These are phyloP conservation scores for Nebria ingens DNA, from an alignment of 1,140 invertebrate species.

Conservation along the genomic window DNA sequence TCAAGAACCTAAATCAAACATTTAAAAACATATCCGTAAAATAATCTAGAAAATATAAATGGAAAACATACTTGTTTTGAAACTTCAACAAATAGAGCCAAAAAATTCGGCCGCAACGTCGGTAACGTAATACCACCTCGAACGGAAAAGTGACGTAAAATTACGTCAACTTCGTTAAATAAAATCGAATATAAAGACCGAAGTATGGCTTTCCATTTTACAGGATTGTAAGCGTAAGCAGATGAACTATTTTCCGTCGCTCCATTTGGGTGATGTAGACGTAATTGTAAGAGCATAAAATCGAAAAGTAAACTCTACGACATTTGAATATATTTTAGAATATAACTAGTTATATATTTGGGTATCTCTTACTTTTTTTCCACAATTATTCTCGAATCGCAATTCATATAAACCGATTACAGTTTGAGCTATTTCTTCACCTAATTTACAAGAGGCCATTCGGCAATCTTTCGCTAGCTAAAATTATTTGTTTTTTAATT, in stretches of 20 bases:
- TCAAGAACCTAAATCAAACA: not conserved
- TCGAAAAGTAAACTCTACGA: slow-evolving; percentile 14
- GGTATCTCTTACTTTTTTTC: slow-evolving; percentile 16
- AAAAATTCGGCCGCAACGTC: slow-evolving; percentile 18
- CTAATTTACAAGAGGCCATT: slow-evolving; percentile 25
- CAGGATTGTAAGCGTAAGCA: slow-evolving; percentile 23
- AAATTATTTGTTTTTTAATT: slow-evolving; percentile 19
- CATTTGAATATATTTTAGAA: no score
- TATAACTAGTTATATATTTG: slow-evolving; percentile 15
- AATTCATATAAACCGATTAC: slow-evolving; percentile 22
- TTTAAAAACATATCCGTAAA: not conserved
- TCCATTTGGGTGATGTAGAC: slow-evolving; percentile 26
- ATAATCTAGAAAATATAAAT: no score
- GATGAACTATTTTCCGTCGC: slow-evolving; percentile 16
- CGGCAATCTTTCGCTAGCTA: slow-evolving; percentile 27
- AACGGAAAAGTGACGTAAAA: slow-evolving; percentile 13
- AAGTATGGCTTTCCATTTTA: slow-evolving; percentile 22
- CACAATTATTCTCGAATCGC: slow-evolving; percentile 15
- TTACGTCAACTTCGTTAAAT: slow-evolving; percentile 18
- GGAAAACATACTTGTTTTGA: slow-evolving; percentile 22
- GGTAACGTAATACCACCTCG: slow-evolving; percentile 15
- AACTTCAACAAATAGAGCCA: slow-evolving; percentile 24
- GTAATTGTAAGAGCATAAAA: slow-evolving; percentile 27
- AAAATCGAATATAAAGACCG: slow-evolving; percentile 21
- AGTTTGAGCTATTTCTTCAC: slow-evolving; percentile 22